Evolutionary conservation across 2,888 invertebrate species (phyloP), one percentile per base, ranked within the genome.

Genomic region (Zaprionus bogoriensis): DNA sequence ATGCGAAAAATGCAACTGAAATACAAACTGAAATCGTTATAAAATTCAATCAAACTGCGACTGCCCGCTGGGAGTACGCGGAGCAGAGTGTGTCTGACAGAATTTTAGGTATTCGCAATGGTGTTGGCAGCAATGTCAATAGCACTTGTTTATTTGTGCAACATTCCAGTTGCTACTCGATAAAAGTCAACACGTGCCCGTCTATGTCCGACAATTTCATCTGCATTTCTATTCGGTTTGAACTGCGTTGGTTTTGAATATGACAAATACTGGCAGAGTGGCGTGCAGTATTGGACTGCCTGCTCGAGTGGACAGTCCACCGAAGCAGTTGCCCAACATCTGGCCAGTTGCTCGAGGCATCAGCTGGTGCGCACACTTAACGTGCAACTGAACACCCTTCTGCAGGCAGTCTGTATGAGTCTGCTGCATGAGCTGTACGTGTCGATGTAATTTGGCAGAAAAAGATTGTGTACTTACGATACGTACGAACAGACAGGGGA

Each of bases 111-210:
- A 54, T 41, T 41, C 36, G 48, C 44, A 41, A 27, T 17, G 12
- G 38, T 45, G 62, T 51, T 62, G 51, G 51, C 45, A 17, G 48
- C 50, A 70, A 68, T 45, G 51, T 52, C 48, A 55, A 67, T 27
- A 51, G 22, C 45, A 42, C 20, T 23, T 42, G 38, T 63, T 60
- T 63, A 51, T 57, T 59, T 66, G 44, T 30, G 32, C 53, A 58
- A 45, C 36, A 41, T 36, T 61, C 20, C 47, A 50, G 25, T 19
- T 42, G 44, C 39, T 53, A 55, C 61, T 44, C 55, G 58, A 86
- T 76, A 71, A 72, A 76, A 72, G 77, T 55, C 81, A 86, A 68
- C 71, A 66, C 59, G 59, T 53, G 55, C 23, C 22, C 17, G 4
- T 52, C 17, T 45, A n/a, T 32, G 45, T 32, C 30, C 57, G 14